Evolutionary conservation across 2,113 vertebrate genomes (phyloP).

Genomic region (Aphelocoma coerulescens): DNA sequence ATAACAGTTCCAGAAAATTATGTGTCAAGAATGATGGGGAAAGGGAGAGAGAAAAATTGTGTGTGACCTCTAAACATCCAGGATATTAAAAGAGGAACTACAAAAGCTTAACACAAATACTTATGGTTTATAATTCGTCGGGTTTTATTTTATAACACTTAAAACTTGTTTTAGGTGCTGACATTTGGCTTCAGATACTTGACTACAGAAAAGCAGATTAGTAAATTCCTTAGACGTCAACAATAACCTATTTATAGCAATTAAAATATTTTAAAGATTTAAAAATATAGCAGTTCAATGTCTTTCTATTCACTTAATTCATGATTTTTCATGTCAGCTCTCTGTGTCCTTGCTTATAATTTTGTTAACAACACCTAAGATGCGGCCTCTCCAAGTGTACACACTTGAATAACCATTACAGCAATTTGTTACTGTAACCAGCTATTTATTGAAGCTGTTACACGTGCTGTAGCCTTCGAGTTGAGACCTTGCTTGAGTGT

Average conservation of each 20-base stretch:
- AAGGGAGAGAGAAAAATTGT: background rate
- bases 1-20: background rate
- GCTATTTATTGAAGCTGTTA: background rate
- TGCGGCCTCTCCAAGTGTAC: fast-evolving
- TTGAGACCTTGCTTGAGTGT: background rate
- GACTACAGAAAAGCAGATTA: background rate
- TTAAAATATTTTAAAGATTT: background rate
- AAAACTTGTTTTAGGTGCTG: background rate
- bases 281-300: background rate
- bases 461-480: background rate
- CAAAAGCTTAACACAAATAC: background rate
- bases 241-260: background rate
- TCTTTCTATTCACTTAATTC: background rate
- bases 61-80: background rate
- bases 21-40: background rate
- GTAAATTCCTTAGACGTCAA: background rate
- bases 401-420: background rate
- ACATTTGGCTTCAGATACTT: background rate
- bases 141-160: background rate
- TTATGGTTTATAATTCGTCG: background rate
- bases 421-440: background rate
- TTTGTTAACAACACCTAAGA: background rate
- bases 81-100: background rate
- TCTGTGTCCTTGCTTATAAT: background rate
- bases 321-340: background rate